Conservation (phyloP, 1,140 invertebrate genomes). For the Contarinia nasturtii region DNA sequence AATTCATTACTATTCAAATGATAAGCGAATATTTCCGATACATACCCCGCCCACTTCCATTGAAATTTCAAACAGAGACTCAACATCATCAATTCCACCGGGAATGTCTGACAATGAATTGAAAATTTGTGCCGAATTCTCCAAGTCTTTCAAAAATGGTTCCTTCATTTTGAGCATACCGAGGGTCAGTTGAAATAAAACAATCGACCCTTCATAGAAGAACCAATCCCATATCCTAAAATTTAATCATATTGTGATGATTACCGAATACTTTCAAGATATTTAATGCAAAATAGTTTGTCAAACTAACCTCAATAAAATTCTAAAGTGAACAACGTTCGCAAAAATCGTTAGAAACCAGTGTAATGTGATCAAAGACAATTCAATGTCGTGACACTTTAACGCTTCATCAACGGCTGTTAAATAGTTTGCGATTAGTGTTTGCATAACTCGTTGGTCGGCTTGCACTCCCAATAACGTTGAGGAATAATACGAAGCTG, state of each 20-base stretch:
- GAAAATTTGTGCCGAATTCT: constrained; percentile 93
- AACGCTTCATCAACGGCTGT: constrained; percentile 77
- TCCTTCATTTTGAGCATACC: constrained; percentile 92
- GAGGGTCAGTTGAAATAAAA: constrained; percentile 90
- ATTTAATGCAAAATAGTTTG: neutral
- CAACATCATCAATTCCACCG: constrained; percentile 78
- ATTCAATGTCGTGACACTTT: constrained; percentile 85
- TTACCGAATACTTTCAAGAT: no score
- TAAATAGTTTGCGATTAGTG: constrained; percentile 74
- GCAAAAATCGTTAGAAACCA: constrained; percentile 98
- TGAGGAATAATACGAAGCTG: constrained; percentile 93
- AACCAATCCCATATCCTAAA: constrained; percentile 89
- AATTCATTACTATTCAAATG: constrained; percentile 16
- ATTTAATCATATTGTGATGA: no score
- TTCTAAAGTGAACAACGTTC: constrained; percentile 94
- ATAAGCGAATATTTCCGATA: constrained; percentile 52
- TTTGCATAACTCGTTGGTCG: constrained; percentile 83
- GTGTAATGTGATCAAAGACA: constrained; percentile 88
- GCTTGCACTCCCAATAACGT: constrained; percentile 76
- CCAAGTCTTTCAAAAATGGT: constrained; percentile 54
- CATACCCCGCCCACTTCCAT: constrained; percentile 23
- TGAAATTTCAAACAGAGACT: constrained; percentile 29
- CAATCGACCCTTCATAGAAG: constrained; percentile 85
- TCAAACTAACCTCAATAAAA: constrained; percentile 40
- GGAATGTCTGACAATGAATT: constrained; percentile 91